A percentile compares a stretch with the other conserved stretches of the same genome.
Conservation (phyloP, 2,888 invertebrate genomes). For the Epistrophe eligans region DNA sequence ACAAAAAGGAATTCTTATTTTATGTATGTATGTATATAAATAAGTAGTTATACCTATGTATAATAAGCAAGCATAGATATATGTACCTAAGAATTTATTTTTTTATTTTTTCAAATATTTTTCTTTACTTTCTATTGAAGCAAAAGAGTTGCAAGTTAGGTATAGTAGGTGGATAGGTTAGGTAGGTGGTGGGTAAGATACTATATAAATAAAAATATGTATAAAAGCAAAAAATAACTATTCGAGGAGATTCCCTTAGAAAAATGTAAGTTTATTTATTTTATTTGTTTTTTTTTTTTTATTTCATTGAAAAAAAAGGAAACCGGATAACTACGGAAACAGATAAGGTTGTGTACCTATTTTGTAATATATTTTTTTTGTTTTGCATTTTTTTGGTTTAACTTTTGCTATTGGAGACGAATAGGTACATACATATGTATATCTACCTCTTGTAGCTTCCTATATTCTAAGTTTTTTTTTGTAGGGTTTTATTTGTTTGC, state of each 20-base stretch:
- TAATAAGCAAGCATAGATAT: constrained; percentile 5
- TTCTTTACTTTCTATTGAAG: constrained; percentile 37
- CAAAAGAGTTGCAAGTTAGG: constrained; percentile 36
- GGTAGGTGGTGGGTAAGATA: neutral
- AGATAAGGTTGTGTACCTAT: constrained; percentile 66
- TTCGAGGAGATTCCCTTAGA: constrained; percentile 59
- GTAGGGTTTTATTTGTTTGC: constrained; percentile 41
- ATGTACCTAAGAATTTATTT: neutral
- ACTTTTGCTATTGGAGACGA: constrained; percentile 34
- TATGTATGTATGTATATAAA: no score
- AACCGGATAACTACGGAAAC: constrained; percentile 66
- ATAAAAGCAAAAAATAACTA: constrained; percentile 37
- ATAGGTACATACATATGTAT: no score
- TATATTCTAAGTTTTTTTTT: neutral
- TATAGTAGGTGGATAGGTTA: no score
- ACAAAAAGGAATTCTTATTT: constrained; percentile 46
- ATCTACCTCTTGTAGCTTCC: neutral
- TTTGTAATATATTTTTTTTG: constrained; percentile 47
- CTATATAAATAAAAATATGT: neutral
- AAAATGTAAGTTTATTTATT: constrained; percentile 49
- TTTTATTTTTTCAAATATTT: neutral
- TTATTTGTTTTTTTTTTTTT: constrained; percentile 9
- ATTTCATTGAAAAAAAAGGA: neutral
- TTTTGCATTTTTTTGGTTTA: constrained; percentile 27
- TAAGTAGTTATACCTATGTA: neutral